Base-by-base conservation (phyloP, 2,888 invertebrate species). In the Margaritifera margaritifera region DNA sequence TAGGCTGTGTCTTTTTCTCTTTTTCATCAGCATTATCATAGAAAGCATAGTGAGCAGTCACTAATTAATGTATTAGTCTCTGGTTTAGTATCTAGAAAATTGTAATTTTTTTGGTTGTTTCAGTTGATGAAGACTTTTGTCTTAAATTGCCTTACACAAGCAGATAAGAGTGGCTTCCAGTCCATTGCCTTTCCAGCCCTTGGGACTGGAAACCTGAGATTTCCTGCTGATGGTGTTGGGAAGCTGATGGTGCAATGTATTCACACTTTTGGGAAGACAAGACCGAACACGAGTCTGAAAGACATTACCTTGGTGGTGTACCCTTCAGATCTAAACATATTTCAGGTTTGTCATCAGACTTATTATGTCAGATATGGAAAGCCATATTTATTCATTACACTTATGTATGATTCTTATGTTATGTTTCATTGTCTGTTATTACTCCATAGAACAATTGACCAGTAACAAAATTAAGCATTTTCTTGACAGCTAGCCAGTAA, bases 121-220 rank as follows among this genome's bases (percentile, higher is more conserved):
- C 54, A 74, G 74, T 64, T 71, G 5, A 69, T 74, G 71, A 58
- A 53, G n/a, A 25, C 53, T 8, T 71, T 74, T 19, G 61, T 74
- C 2, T 22, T 54, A n/a, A 6, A 56, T 25, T 75, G 75, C 60
- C 66, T 75, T 15, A n/a, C 51, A 18, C 20, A 59, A 56, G 75
- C 75, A 18, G 61, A 66, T 24, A 24, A 27, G 20, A 19, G n/a
- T 11, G 22, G 59, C 4, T 31, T 51, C 24, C 52, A n/a, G 6
- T 71, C 72, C 27, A 70, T 75, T 51, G 70, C 75, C 4, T 75
- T 75, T 31, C 75, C 75, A 19, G 72, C 75, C 11, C 64, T 75
- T 8, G 75, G 75, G 6, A 75, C 75, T 6, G 75, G 75, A 24
- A 66, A 61, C 6, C 64, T 75, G 8, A 66, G 64, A 19, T 75